Evolutionary conservation across 1,140 invertebrate genomes (phyloP), one percentile per base, ranked within the genome.

Genomic region (Drosophila mojavensis): DNA sequence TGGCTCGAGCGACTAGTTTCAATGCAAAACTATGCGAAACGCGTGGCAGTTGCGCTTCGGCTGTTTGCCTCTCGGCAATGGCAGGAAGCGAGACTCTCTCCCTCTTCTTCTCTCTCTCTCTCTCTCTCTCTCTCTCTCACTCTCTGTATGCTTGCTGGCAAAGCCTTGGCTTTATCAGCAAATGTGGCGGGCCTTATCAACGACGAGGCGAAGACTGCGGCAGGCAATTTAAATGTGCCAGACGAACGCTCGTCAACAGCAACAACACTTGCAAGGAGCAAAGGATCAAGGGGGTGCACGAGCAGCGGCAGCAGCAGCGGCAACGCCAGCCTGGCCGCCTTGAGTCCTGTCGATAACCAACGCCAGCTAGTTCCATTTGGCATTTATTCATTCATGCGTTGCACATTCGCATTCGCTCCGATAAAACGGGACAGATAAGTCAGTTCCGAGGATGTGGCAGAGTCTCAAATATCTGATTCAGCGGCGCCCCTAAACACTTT

Each of bases 331-430:
- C 17, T 43, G 56, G 20, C 5, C 53, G 53, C 15, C 54, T 50
- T 62, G 56, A 76, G 55, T 60, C 62, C 62, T 66, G 69, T 73
- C 74, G 62, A 73, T 72, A 60, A 13, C 62, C 33, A 55, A 45
- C 59, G 20, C 51, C 9, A 54, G 53, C 51, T 20, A 67, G 63
- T 68, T 74, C 53, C 58, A 62, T 68, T 74, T 74, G 70, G 75
- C 70, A 64, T 77, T 67, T 77, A 73, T 62, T 77, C 75, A 77
- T 77, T 77, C 75, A 77, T 77, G 75, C 75, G 75, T 77, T 77
- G 70, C 75, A 77, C 64, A 77, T 77, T 77, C 63, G 68, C 56
- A 75, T 70, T 65, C 55, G 73, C 54, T 53, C 47, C 28, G 75
- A 77, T 77, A 74, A 68, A 77, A 77, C 59, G 64, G 41, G 3